These are phyloP conservation scores for Gonioctena quinquepunctata DNA, from an alignment of 1,140 invertebrate genomes.

Conservation along the genomic window DNA sequence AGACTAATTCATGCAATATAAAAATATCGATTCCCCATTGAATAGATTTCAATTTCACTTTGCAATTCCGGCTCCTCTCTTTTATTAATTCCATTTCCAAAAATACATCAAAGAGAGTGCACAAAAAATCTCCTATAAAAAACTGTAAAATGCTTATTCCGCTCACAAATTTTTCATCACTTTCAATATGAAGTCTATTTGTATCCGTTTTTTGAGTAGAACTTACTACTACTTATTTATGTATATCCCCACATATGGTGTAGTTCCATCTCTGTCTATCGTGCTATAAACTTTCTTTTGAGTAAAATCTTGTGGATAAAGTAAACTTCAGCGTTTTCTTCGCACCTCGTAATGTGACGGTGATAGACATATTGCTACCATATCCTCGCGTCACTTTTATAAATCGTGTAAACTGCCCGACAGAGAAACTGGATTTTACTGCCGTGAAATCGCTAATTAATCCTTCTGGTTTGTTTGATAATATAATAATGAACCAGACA, in stretches of 20 bases:
- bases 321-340: slow-evolving; percentile 40
- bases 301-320: slow-evolving; percentile 34
- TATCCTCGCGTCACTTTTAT: slow-evolving; percentile 31
- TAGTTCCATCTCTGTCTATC: slow-evolving; percentile 21
- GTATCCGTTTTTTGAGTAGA: slow-evolving; percentile 21
- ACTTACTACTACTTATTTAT: slow-evolving; percentile 7
- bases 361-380: slow-evolving; percentile 38
- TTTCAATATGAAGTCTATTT: slow-evolving; percentile 21
- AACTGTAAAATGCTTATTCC: neutral
- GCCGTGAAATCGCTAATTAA: neutral
- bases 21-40: too few species aligned
- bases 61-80: too few species aligned
- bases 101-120: neutral
- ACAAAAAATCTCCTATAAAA: neutral
- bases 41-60: too few species aligned
- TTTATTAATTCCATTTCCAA: neutral
- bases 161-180: slow-evolving; percentile 21
- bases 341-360: slow-evolving; percentile 33
- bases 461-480: neutral
- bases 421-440: neutral
- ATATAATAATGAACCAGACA: too few species aligned
- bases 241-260: slow-evolving; percentile 15
- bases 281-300: slow-evolving; percentile 31
- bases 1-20: too few species aligned
- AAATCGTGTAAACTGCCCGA: slow-evolving; percentile 7